A percentile compares a stretch with the other conserved stretches of the same genome.
Evolutionary conservation across 2,888 invertebrate genomes (phyloP).

Genomic region (Conops quadrifasciatus): DNA sequence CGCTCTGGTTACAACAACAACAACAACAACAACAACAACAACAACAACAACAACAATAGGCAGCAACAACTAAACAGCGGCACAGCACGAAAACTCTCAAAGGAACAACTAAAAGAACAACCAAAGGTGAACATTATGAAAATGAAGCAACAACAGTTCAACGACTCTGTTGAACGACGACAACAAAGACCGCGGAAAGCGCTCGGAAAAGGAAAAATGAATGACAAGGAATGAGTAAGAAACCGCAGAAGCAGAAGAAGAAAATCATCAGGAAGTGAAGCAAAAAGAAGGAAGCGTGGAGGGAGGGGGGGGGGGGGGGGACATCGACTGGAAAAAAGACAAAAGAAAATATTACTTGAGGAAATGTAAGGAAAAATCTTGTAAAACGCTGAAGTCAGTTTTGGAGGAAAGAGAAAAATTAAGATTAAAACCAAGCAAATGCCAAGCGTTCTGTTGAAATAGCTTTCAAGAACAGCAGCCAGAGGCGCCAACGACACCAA

Average conservation of each 20-base stretch:
- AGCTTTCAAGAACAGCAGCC: too few species aligned
- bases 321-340: not conserved
- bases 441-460: too few species aligned
- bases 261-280: not conserved
- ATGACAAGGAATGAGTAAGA: not conserved
- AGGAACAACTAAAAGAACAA: conserved; percentile 8
- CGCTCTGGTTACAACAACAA: not conserved
- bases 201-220: conserved; percentile 1
- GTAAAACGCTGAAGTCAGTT: too few species aligned
- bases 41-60: conserved; percentile 1
- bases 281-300: not conserved
- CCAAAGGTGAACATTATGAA: conserved; percentile 20
- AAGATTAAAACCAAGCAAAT: too few species aligned
- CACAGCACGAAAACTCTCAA: too few species aligned
- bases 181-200: not conserved
- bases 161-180: conserved; percentile 26
- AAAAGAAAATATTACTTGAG: conserved; percentile 41
- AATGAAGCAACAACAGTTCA: conserved; percentile 32
- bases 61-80: not conserved
- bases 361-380: not conserved
- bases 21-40: not conserved
- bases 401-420: too few species aligned
- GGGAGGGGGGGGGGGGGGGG: too few species aligned
- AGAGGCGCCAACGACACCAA: too few species aligned
- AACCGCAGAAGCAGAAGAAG: not conserved